phyloP scores from a whole-genome alignment of 2,113 vertebrate genomes.

The Pachypanchax playfairii region DNA sequence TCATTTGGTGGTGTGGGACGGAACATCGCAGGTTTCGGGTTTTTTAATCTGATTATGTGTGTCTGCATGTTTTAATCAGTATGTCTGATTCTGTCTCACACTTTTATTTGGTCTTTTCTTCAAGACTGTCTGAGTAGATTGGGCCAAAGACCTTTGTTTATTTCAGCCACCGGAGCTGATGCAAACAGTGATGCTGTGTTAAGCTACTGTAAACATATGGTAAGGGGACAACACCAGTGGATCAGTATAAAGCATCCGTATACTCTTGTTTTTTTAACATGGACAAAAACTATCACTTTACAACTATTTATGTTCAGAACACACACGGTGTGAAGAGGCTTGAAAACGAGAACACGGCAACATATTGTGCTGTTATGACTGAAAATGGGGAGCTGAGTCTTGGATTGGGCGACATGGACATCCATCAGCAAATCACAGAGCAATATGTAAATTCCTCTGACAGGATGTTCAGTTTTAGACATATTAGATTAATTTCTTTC shows the following conservation, averaged over 20 bases:
- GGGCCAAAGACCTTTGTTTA: slow-evolving; percentile 79
- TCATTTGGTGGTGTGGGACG: slow-evolving; percentile 89
- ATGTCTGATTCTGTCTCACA: background rate
- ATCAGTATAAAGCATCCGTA: background rate
- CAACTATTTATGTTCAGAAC: slow-evolving; percentile 67
- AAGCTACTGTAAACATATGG: slow-evolving; percentile 87
- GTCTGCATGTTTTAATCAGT: background rate
- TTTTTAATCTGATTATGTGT: slow-evolving; percentile 15
- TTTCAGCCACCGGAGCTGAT: slow-evolving; percentile 87
- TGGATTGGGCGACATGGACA: slow-evolving; percentile 89
- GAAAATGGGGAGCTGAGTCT: slow-evolving; percentile 85
- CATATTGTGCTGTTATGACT: slow-evolving; percentile 79
- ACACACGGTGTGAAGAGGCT: slow-evolving; percentile 71
- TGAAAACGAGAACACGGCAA: slow-evolving; percentile 74
- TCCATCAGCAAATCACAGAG: slow-evolving; percentile 87
- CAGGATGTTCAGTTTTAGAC: background rate
- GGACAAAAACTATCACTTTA: background rate
- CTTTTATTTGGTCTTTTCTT: slow-evolving; percentile 15
- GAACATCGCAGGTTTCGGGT: slow-evolving; percentile 85
- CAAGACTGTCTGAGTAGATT: slow-evolving; percentile 88
- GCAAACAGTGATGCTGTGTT: slow-evolving; percentile 81
- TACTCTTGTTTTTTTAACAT: background rate
- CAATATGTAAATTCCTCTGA: slow-evolving; percentile 79
- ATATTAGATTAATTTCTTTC: too few species aligned
- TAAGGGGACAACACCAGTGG: slow-evolving; percentile 50